These are phyloP conservation scores for Picathartes gymnocephalus DNA, from an alignment of 2,113 vertebrate species.

Conservation along the genomic window DNA sequence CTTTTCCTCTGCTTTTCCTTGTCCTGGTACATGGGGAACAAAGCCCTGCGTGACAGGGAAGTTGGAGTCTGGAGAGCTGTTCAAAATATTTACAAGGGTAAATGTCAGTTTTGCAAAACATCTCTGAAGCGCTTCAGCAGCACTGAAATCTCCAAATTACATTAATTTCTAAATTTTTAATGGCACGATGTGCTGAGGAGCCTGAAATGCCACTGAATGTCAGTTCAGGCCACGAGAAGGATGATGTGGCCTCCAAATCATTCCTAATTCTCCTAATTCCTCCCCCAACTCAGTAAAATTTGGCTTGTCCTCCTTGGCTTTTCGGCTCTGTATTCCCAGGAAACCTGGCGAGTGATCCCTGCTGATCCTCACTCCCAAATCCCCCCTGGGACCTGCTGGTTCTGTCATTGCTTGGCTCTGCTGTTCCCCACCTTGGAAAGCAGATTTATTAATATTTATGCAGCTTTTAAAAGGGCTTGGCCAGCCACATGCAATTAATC, in stretches of 20 bases:
- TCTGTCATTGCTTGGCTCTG: not conserved
- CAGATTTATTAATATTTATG: not conserved
- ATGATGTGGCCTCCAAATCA: not conserved
- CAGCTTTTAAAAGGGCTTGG: not conserved
- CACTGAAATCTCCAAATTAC: accelerated
- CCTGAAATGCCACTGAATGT: not conserved
- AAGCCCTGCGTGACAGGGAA: accelerated
- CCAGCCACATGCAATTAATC: not conserved
- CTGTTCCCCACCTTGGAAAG: not conserved
- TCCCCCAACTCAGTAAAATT: not conserved
- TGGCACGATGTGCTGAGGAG: not conserved
- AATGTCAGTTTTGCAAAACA: not conserved
- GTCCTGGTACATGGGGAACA: accelerated
- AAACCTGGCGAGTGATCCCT: not conserved
- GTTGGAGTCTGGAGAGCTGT: no score
- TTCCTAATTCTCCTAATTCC: not conserved
- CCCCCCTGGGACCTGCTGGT: not conserved
- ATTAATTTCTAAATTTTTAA: accelerated
- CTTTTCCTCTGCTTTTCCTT: not conserved
- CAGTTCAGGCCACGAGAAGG: not conserved
- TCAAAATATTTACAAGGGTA: not conserved
- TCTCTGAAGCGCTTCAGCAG: not conserved
- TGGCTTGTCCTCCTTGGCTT: not conserved
- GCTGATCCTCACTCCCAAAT: not conserved
- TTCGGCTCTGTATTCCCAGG: not conserved